Percentiles rank a stretch among this genome's conserved stretches.
These are phyloP conservation scores for Zeuzera pyrina DNA, from an alignment of 2,888 invertebrate genomes.

Conservation along the genomic window DNA sequence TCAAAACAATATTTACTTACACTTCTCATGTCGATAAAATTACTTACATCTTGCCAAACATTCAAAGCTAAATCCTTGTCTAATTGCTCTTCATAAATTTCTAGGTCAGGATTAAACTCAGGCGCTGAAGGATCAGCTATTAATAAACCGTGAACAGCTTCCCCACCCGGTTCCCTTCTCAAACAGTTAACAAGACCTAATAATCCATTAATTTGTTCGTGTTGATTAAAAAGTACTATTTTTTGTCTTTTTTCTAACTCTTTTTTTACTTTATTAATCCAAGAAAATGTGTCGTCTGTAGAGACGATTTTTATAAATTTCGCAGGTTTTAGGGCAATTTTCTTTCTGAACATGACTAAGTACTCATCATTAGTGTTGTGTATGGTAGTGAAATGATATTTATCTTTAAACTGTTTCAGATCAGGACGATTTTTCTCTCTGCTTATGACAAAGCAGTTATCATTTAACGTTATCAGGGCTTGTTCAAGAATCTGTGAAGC, in stretches of 20 bases:
- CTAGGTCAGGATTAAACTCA: slow-evolving; percentile 74
- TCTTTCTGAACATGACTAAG: slow-evolving; percentile 67
- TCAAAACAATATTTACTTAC: too few relatives aligned
- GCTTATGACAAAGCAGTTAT: slow-evolving; percentile 75
- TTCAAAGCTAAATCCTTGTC: slow-evolving; percentile 85
- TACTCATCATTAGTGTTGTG: slow-evolving; percentile 65
- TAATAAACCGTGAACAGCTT: slow-evolving; percentile 74
- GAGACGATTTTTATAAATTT: slow-evolving; percentile 58
- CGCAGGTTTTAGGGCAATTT: slow-evolving; percentile 50
- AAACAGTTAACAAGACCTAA: slow-evolving; percentile 91
- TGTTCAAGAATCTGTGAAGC: slow-evolving; percentile 49
- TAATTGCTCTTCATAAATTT: slow-evolving; percentile 78
- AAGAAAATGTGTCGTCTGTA: slow-evolving; percentile 50
- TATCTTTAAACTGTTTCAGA: slow-evolving; percentile 45
- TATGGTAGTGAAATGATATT: slow-evolving; percentile 61
- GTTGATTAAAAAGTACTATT: slow-evolving; percentile 78
- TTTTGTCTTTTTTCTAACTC: slow-evolving; percentile 56
- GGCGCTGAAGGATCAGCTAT: slow-evolving; percentile 77
- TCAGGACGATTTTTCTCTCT: slow-evolving; percentile 70
- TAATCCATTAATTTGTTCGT: slow-evolving; percentile 82
- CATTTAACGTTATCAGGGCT: slow-evolving; percentile 61
- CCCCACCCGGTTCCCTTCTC: slow-evolving; percentile 83
- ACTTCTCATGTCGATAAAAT: too few relatives aligned
- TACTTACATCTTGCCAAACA: slow-evolving; percentile 76
- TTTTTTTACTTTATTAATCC: slow-evolving; percentile 68